Evolutionary conservation across 2,113 vertebrate genomes (phyloP), one percentile per base, ranked within the genome.

Genomic region (Sus scrofa): DNA sequence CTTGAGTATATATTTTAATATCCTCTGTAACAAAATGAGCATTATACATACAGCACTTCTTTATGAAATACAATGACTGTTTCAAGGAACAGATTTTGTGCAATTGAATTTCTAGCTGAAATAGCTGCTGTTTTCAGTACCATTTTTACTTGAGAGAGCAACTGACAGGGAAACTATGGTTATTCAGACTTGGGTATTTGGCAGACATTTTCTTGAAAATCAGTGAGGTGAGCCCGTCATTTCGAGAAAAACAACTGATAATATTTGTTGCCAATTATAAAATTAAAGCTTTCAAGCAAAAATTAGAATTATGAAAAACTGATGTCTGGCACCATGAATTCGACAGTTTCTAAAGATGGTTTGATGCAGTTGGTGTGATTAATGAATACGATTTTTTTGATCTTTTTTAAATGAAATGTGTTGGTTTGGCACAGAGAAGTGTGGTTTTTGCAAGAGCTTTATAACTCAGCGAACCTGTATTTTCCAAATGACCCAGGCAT

Each of bases 261-360:
- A 26, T 63, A 39, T 77, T 78, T 73, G 34, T 90, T 78, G 37
- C 58, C 86, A 77, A 32, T 50, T 75, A 88, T 27, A 73, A 67
- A 94, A 85, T 24, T 71, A 88, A 96, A 87, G 30, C 52, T 92
- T 75, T 92, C n/a, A 50, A 68, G 32, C 60, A 92, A 86, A 68
- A 60, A 79, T 74, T 75, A 63, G 14, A 85, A 50, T 75, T 70
- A 56, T 70, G 56, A 52, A 70, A 75, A 81, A 86, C 24, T 54
- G 27, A 11, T 54, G 34, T 79, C 7, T 81, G 56, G 50, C 34
- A 54, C 27, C 67, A 30, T 37, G 7, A 73, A 8, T 73, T 81
- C 50, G 50, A 34, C 1, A 44, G 60, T 68, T 93, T 94, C 84
- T 34, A 63, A 93, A 37, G n/a, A 7, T 14, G 32, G 3, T 63